phyloP scores from a whole-genome alignment of 2,113 vertebrate genomes.

The Clarias batrachus region DNA sequence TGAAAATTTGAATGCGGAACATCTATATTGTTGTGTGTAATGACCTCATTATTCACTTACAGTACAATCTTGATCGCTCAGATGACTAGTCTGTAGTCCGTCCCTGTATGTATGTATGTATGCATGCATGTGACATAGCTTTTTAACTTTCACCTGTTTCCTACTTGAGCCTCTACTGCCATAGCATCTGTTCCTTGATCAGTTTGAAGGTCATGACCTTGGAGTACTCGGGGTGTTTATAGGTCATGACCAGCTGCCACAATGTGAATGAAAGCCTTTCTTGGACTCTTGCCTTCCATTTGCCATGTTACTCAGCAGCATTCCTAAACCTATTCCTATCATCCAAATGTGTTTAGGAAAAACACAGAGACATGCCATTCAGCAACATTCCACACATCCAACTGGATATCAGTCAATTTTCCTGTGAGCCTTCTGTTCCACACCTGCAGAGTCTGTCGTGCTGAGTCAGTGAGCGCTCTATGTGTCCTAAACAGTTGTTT shows the following conservation, averaged over 20 bases:
- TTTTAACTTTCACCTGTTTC: conserved; percentile 25
- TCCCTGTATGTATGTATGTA: not conserved
- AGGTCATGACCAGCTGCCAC: conserved; percentile 26
- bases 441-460: not conserved
- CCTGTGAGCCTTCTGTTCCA: conserved; percentile 19
- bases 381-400: conserved; percentile 12
- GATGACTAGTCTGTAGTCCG: not conserved
- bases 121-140: not conserved
- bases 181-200: conserved; percentile 36
- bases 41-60: not conserved
- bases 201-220: conserved; percentile 39
- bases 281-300: conserved; percentile 37
- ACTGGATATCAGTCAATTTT: not conserved
- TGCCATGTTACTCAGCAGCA: conserved; percentile 58
- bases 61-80: not conserved
- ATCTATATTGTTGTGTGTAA: not conserved
- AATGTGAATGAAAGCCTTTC: not conserved
- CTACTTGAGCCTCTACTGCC: not conserved
- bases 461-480: not conserved
- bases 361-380: conserved; percentile 54
- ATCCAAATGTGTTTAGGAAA: conserved; percentile 48
- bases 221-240: not conserved
- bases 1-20: not conserved
- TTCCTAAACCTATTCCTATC: conserved; percentile 50
- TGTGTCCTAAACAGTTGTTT: conserved; percentile 9